Evolutionary conservation across 2,797 vertebrate genomes (phyloP).

Genomic region (Heliangelus exortis): DNA sequence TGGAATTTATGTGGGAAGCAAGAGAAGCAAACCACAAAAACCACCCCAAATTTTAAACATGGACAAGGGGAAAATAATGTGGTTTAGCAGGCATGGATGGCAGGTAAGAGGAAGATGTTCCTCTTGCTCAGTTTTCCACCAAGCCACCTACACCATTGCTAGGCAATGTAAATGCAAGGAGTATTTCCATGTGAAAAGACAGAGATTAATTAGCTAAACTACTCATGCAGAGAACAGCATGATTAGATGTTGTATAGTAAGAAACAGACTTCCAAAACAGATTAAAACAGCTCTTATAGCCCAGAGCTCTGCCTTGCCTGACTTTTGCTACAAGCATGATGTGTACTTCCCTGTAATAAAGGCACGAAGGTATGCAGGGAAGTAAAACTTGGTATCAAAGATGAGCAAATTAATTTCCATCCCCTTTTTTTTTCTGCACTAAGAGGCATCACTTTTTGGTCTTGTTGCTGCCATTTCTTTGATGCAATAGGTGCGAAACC

Average conservation of each 20-base stretch:
- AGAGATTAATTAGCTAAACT: not conserved
- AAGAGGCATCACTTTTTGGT: not conserved
- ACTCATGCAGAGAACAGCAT: not conserved
- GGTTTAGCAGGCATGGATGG: not conserved
- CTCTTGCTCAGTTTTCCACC: not conserved
- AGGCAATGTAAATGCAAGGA: not conserved
- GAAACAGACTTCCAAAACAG: not conserved
- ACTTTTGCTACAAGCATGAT: not conserved
- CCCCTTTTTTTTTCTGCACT: not conserved
- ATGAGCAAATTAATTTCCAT: not conserved
- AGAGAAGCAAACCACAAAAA: constrained; percentile 18
- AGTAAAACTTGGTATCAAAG: not conserved
- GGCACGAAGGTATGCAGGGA: not conserved
- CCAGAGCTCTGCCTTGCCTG: not conserved
- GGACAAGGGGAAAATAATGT: not conserved
- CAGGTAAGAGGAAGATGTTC: not conserved
- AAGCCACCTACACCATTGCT: not conserved
- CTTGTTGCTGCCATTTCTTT: not conserved
- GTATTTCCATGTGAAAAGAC: not conserved
- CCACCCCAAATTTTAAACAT: not conserved
- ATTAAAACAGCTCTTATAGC: not conserved
- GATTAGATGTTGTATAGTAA: not conserved
- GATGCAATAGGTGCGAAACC: not conserved
- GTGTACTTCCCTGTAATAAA: not conserved
- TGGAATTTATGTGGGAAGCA: constrained; percentile 61